Percentiles rank a stretch among this genome's conserved stretches.
Evolutionary conservation across 2,113 vertebrate genomes (phyloP).

Genomic region (Myocastor coypus): DNA sequence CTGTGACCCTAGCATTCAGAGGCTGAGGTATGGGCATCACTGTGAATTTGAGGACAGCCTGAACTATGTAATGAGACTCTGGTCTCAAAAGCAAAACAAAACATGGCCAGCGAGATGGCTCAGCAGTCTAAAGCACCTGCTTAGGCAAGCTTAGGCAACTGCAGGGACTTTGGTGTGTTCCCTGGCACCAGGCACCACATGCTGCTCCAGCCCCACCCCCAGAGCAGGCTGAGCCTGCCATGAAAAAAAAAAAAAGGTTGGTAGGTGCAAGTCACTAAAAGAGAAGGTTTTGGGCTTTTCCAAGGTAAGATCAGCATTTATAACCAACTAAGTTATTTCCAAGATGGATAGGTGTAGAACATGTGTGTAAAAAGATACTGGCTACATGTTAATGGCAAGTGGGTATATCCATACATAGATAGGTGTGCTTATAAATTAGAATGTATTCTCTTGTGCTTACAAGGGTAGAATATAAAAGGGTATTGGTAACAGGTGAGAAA

Average conservation of each 20-base stretch:
- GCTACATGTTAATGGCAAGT: neutral
- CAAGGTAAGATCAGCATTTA: conserved; percentile 1
- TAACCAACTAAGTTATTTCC: conserved; percentile 8
- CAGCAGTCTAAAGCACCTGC: too few species aligned
- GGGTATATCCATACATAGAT: neutral
- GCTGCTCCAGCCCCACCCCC: too few species aligned
- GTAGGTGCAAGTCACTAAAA: conserved; percentile 37
- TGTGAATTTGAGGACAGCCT: neutral
- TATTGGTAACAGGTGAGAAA: neutral
- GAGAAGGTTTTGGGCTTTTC: conserved; percentile 18
- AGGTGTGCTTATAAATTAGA: neutral
- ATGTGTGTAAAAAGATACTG: neutral
- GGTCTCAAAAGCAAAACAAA: neutral
- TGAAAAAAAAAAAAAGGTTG: neutral
- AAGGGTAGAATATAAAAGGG: neutral
- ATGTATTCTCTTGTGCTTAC: neutral
- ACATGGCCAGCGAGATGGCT: neutral
- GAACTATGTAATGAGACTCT: neutral
- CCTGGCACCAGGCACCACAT: too few species aligned
- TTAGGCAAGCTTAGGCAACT: too few species aligned
- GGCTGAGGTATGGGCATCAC: neutral
- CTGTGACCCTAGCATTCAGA: neutral
- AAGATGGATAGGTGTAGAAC: conserved; percentile 1
- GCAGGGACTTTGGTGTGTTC: too few species aligned
- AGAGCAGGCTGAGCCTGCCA: too few species aligned